Evolutionary conservation across 2,888 invertebrate species (phyloP).

Genomic region (Sialis lutaria): DNA sequence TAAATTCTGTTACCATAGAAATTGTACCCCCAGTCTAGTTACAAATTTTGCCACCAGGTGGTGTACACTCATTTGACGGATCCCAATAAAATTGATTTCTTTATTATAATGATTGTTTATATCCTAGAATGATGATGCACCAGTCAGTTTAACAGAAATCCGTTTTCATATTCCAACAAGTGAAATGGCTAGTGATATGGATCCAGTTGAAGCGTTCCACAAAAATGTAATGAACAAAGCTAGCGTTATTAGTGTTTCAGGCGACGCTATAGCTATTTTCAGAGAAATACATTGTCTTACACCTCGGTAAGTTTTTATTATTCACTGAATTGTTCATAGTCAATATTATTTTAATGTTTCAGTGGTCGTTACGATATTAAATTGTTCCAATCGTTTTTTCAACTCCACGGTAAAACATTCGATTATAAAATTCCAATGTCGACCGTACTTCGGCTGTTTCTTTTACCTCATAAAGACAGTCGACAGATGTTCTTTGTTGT

Average conservation of each 20-base stretch:
- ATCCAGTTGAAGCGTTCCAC: conserved; percentile 94
- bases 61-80: too few relatives aligned
- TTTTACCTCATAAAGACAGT: conserved; percentile 94
- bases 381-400: conserved; percentile 79
- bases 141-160: conserved; percentile 93
- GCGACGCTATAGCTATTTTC: conserved; percentile 94
- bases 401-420: conserved; percentile 94
- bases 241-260: conserved; percentile 92
- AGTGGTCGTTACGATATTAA: conserved; percentile 96
- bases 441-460: conserved; percentile 83
- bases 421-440: conserved; percentile 99
- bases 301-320: conserved; percentile 52
- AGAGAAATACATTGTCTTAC: conserved; percentile 95
- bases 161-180: conserved; percentile 92
- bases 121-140: conserved; percentile 88
- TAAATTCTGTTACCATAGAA: too few relatives aligned
- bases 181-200: conserved; percentile 70
- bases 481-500: conserved; percentile 97
- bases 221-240: conserved; percentile 94
- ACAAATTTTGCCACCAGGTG: too few relatives aligned
- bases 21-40: too few relatives aligned
- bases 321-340: background rate
- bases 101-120: background rate
- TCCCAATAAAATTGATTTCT: background rate
- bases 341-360: conserved; percentile 26